Percentiles rank a stretch among this genome's conserved stretches.
These are phyloP conservation scores for Stenurella melanura DNA, from an alignment of 2,888 invertebrate species.

Conservation along the genomic window DNA sequence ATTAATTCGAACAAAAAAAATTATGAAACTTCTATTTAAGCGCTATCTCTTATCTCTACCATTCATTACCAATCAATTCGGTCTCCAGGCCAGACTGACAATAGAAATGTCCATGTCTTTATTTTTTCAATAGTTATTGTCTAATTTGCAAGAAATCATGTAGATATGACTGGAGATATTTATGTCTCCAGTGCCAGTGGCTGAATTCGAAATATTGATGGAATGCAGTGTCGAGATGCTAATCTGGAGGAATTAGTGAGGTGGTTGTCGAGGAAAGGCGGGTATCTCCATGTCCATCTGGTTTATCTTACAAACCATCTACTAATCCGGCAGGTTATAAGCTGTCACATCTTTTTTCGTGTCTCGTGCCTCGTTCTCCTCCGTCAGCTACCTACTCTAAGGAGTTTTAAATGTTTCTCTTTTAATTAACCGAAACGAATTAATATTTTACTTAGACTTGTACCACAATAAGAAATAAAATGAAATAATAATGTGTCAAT, in stretches of 20 bases:
- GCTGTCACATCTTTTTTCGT: slow-evolving; percentile 49
- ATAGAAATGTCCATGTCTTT: slow-evolving; percentile 21
- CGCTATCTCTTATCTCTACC: slow-evolving; percentile 10
- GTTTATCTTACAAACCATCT: slow-evolving; percentile 48
- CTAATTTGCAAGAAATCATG: slow-evolving; percentile 45
- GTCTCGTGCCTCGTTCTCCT: slow-evolving; percentile 47
- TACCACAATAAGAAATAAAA: too few species aligned
- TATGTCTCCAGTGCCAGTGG: slow-evolving; percentile 22
- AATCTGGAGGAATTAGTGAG: slow-evolving; percentile 47
- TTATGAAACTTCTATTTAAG: slow-evolving; percentile 7
- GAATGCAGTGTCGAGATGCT: slow-evolving; percentile 44
- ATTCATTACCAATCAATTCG: slow-evolving; percentile 35
- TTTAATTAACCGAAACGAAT: slow-evolving; percentile 26
- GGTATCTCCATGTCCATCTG: slow-evolving; percentile 54
- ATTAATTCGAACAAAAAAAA: slow-evolving; percentile 9
- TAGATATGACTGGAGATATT: slow-evolving; percentile 41
- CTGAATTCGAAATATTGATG: slow-evolving; percentile 47
- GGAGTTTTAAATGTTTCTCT: slow-evolving; percentile 21
- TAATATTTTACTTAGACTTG: slow-evolving; percentile 11
- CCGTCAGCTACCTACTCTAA: slow-evolving; percentile 37
- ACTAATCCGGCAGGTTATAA: slow-evolving; percentile 55
- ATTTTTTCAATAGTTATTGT: slow-evolving; percentile 42
- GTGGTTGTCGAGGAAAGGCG: slow-evolving; percentile 42
- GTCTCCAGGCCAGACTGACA: slow-evolving; percentile 24
- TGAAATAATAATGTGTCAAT: too few species aligned